Percentiles rank a stretch among this genome's conserved stretches.
These are phyloP conservation scores for human DNA, from an alignment of 2,113 vertebrate genomes.

Conservation along the genomic window GRCh38 chr17:27658501-27659000, in stretches of 20 bases:
- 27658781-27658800: conserved; percentile 90
- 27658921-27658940: not conserved
- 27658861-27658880: conserved; percentile 78
- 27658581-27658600: not conserved
- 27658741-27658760: conserved; percentile 83
- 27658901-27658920: not conserved
- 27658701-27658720: conserved; percentile 83
- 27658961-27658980: not conserved
- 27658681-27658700: not conserved
- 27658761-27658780: conserved; percentile 86
- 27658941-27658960: not conserved
- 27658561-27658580: not conserved
- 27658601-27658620: not conserved
- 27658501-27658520: not conserved
- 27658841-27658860: conserved; percentile 84
- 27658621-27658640: not conserved
- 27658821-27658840: conserved; percentile 86
- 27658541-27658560: not conserved
- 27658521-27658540: too few species aligned
- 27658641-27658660: not conserved
- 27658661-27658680: too few species aligned
- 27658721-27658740: conserved; percentile 81
- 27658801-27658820: conserved; percentile 89
- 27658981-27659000: not conserved
- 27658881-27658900: not conserved